phyloP scores from a whole-genome alignment of 2,888 invertebrate genomes.

The Xestia xanthographa region DNA sequence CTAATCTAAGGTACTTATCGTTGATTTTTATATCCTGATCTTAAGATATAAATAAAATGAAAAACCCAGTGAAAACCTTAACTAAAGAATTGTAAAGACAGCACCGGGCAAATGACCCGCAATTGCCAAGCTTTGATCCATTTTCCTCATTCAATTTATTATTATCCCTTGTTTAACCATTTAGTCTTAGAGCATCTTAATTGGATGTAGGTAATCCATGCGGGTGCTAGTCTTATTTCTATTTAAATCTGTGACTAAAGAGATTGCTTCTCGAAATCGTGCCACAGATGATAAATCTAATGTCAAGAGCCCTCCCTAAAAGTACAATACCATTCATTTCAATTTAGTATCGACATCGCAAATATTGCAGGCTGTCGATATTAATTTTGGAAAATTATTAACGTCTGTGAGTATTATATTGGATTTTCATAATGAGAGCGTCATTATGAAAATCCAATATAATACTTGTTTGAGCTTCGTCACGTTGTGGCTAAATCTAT shows the following conservation, averaged over 20 bases:
- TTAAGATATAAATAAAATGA: not conserved
- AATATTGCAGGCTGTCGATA: slow-evolving; percentile 6
- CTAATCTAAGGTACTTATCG: not conserved
- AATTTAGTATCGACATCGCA: slow-evolving; percentile 24
- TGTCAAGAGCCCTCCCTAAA: slow-evolving; percentile 3
- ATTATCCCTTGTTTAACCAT: slow-evolving; percentile 2
- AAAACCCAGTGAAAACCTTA: not conserved
- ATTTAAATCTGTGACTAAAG: slow-evolving; percentile 51
- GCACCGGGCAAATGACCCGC: not conserved
- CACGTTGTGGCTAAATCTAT: not conserved
- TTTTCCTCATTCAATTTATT: not conserved
- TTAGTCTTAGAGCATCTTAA: not conserved
- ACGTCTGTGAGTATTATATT: not conserved
- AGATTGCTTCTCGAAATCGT: slow-evolving; percentile 28
- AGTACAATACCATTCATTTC: slow-evolving; percentile 15
- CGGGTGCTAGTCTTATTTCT: slow-evolving; percentile 14
- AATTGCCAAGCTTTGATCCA: not conserved
- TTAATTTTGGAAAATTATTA: slow-evolving; percentile 17
- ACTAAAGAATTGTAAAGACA: not conserved
- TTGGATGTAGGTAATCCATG: slow-evolving; percentile 18
- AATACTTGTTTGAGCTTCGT: not conserved
- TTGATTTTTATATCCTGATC: not conserved
- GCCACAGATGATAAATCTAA: slow-evolving; percentile 30
- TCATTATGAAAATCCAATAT: too few relatives aligned
- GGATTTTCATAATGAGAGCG: not conserved